Percentiles rank a stretch among this genome's conserved stretches.
Conservation (phyloP, 2,797 vertebrate species). For the Morelia viridis region DNA sequence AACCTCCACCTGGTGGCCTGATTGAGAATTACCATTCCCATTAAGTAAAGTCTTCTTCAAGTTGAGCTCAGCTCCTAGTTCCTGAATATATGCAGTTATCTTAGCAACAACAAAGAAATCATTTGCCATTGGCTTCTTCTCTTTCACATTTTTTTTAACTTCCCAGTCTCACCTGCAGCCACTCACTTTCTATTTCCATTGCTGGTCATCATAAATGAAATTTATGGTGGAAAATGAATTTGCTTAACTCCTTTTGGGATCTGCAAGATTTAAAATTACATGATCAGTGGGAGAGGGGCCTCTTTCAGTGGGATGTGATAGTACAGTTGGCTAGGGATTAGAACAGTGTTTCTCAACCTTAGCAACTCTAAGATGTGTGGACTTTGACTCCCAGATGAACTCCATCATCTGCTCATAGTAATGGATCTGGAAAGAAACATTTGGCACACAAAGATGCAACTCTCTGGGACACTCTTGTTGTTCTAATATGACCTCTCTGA, state of each 20-base stretch:
- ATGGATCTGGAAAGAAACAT: background rate
- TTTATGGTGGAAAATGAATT: background rate
- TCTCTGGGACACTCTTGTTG: background rate
- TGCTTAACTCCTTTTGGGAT: background rate
- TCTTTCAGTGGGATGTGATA: background rate
- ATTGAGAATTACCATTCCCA: background rate
- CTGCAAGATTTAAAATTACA: background rate
- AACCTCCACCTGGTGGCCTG: slow-evolving; percentile 55
- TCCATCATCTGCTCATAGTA: background rate
- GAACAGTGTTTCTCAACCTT: too few relatives aligned
- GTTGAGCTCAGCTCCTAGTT: background rate
- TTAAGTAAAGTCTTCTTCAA: background rate
- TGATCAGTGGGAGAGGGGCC: background rate
- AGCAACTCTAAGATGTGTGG: too few relatives aligned
- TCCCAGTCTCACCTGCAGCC: background rate
- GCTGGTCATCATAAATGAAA: background rate
- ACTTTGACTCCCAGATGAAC: background rate
- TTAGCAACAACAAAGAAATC: background rate
- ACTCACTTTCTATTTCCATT: background rate
- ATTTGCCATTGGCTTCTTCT: background rate
- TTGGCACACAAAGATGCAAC: background rate
- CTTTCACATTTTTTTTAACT: background rate
- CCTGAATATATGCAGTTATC: background rate
- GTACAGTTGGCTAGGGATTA: background rate
- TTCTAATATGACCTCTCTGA: background rate